A percentile compares a stretch with the other conserved stretches of the same genome.
Evolutionary conservation across 37 sponge, comb jelly and placozoan species (phyloP).

Genomic region (Ephydatia muelleri): DNA sequence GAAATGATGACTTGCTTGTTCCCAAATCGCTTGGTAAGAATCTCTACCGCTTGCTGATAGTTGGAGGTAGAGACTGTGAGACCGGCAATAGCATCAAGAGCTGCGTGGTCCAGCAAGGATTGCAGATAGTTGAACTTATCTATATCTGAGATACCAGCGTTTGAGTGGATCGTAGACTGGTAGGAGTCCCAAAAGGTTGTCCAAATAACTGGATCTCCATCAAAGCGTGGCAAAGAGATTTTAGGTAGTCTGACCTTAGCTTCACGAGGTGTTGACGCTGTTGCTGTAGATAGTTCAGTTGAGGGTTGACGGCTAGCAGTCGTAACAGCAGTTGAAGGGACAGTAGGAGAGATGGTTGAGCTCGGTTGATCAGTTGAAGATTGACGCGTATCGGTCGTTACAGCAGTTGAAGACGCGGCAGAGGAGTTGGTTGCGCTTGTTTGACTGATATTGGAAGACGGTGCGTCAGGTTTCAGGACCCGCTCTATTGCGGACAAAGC

Average conservation of each 20-base stretch:
- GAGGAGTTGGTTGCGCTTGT: not conserved
- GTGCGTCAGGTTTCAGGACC: not conserved
- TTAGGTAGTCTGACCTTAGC: conserved; percentile 3
- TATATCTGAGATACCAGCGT: not conserved
- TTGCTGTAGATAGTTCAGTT: too few relatives aligned
- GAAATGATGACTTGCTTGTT: conserved; percentile 6
- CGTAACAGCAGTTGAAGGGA: too few relatives aligned
- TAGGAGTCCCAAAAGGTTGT: conserved; percentile 11
- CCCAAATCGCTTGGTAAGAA: not conserved
- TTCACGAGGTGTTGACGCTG: too few relatives aligned
- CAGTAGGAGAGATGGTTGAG: too few relatives aligned
- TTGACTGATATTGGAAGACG: not conserved
- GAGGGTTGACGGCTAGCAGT: too few relatives aligned
- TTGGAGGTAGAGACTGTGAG: not conserved
- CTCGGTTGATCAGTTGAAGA: too few relatives aligned
- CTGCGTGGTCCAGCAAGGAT: not conserved
- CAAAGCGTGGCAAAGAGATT: too few relatives aligned
- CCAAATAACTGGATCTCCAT: not conserved
- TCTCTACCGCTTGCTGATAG: not conserved
- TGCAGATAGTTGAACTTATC: conserved; percentile 5
- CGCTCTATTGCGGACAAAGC: not conserved
- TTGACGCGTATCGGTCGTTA: not conserved
- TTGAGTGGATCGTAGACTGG: too few relatives aligned
- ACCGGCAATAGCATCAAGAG: not conserved
- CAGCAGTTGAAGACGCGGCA: not conserved